A percentile compares a stretch with the other conserved stretches of the same genome.
Conservation (phyloP, 2,113 vertebrate species). For the Ceyx margarethae region DNA sequence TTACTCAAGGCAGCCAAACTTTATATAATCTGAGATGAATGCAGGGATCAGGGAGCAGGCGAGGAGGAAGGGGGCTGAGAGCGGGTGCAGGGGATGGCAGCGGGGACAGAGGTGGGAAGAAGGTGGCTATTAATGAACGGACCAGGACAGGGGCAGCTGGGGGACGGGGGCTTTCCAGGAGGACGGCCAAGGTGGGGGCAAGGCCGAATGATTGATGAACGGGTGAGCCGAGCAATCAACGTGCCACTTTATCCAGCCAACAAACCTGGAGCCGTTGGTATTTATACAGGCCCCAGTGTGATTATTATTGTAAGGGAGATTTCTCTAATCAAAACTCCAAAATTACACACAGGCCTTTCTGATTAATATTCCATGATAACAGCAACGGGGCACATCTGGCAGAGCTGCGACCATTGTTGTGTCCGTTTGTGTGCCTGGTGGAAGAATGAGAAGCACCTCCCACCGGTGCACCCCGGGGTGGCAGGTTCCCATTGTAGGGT, state of each 20-base stretch:
- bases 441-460: constrained; percentile 48
- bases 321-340: constrained; percentile 81
- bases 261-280: constrained; percentile 56
- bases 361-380: constrained; percentile 81
- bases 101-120: background rate
- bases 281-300: constrained; percentile 71
- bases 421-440: constrained; percentile 51
- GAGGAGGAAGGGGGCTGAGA: constrained; percentile 40
- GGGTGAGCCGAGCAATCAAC: constrained; percentile 63
- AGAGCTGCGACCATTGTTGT: constrained; percentile 35
- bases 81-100: background rate
- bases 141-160: background rate
- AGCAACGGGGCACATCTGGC: constrained; percentile 76
- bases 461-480: accelerated
- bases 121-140: background rate
- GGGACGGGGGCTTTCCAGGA: constrained; percentile 15
- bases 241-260: constrained; percentile 55
- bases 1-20: constrained; percentile 62
- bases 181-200: constrained; percentile 3
- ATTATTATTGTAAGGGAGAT: constrained; percentile 81
- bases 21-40: constrained; percentile 61
- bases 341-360: constrained; percentile 77
- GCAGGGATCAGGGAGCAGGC: constrained; percentile 29
- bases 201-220: constrained; percentile 65
- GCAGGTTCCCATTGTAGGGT: background rate